Base-by-base conservation (phyloP, 2,888 invertebrate species). In the Entomobrya proxima region DNA sequence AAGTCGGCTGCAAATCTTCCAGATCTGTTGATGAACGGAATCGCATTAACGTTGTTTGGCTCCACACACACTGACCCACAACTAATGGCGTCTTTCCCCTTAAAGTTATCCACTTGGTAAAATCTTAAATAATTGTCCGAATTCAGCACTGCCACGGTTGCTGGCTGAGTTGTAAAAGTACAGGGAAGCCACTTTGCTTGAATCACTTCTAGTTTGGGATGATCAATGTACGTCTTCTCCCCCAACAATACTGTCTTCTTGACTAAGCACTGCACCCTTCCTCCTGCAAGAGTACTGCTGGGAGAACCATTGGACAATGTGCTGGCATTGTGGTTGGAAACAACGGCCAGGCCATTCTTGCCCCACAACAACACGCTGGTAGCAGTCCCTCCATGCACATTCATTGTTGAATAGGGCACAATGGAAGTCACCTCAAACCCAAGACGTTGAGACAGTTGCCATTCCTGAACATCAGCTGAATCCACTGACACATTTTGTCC, bases 121-220 rank as follows among this genome's bases (percentile, higher is more conserved):
- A 87, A 81, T 40, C 87, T 69, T 18, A 72, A 81, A 52, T 82
- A 87, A 18, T 76, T 80, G 18, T 87, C 87, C 9, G 87, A 87
- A 30, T 87, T 87, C 30, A 87, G 35, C 27, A 87, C 81, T 37
- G 58, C 76, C 4, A 87, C 78, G 13, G 78, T 84, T 15, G 44
- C 55, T 0, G 58, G 72, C 32, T 84, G 77, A 15, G 78, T 58
- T 5, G 77, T 24, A 69, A 84, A 72, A 13, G 52, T 67, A 32
- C 24, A 52, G 6, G 88, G 88, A 9, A 84, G 47, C 89, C 89
- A 89, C 64, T 82, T 88, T 0, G 86, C 88, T 72, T 88, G 88
- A 47, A 88, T 67, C 5, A 87, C 78, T 81, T 84, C 75, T 30
- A 89, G 40, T n/a, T 81, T 82, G 5, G 86, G 85, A 74, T 87